Conservation (phyloP, 2,113 vertebrate species). For the Semnopithecus entellus region DNA sequence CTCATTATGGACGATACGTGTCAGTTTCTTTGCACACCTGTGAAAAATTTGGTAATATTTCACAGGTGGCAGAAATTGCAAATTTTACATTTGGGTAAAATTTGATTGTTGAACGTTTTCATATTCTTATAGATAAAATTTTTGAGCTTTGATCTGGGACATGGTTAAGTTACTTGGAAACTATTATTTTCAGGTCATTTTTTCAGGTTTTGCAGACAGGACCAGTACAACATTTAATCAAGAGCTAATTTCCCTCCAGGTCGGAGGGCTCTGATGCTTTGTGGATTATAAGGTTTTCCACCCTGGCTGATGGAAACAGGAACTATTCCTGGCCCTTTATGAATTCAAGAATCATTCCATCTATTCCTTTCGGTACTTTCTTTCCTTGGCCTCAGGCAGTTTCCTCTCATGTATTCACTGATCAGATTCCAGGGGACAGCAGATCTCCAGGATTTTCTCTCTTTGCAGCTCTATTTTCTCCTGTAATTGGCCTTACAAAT, state of each 20-base stretch:
- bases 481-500: background rate
- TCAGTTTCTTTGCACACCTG: background rate
- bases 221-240: background rate
- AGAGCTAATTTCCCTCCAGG: background rate
- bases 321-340: background rate
- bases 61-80: background rate
- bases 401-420: background rate
- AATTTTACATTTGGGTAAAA: background rate
- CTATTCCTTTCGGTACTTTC: background rate
- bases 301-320: background rate
- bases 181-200: background rate
- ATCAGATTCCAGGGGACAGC: background rate
- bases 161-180: background rate
- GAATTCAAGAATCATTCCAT: background rate
- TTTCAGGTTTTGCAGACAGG: background rate
- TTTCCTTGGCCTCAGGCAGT: background rate
- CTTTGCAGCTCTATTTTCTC: background rate
- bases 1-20: background rate
- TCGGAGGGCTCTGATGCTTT: background rate
- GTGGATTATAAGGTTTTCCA: background rate
- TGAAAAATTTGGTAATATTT: background rate
- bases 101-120: background rate
- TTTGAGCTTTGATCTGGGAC: background rate
- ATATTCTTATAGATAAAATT: background rate
- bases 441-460: background rate